Base-by-base conservation (phyloP, 1,140 invertebrate species). In the Pogonomyrmex barbatus region DNA sequence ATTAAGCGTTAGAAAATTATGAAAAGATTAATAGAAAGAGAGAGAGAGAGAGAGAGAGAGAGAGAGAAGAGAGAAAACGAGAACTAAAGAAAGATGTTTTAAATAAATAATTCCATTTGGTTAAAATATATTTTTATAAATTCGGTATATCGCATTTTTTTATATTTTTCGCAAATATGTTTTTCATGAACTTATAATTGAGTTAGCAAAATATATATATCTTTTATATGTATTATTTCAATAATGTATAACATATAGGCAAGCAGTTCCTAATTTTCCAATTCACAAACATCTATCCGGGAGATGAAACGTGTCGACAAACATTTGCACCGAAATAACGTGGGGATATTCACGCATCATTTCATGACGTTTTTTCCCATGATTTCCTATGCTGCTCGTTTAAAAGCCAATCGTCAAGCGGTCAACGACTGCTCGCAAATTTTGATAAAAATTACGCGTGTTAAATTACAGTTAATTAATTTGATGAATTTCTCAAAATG, bases 201-300 rank as follows among this genome's bases (percentile, higher is more conserved):
- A 24, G 14, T 60, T 76, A 30, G 17, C 45, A 9, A 65, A 9
- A 65, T 36, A 36, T 12, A 36, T 12, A 3, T 47, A 5, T 2
- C n/a, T 47, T 50, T 12, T 65, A 5, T 50, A 63, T 6, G 33
- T 50, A n/a, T 47, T 81, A 70, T 81, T 81, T 81, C 50, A 56
- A 30, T 70, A 70, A 58, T 56, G 14, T 33, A 58, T 12, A 36
- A 30, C 17, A 62, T 47, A 62, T 10, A 36, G 4, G 9, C 39
- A 45, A 42, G n/a, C 14, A 39, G 6, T 9, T 5, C 45, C 65
- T 70, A 81, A 81, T 81, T 81, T 81, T 70, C 24, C 78, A 60
- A 56, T 81, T 56, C 24, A 36, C n/a, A 56, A 56, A 81, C 54
- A 81, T 67, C n/a, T 47, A 68, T 70, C n/a, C 12, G 36, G 33